phyloP scores from a whole-genome alignment of 1,140 invertebrate species.

The Ips nitidus region DNA sequence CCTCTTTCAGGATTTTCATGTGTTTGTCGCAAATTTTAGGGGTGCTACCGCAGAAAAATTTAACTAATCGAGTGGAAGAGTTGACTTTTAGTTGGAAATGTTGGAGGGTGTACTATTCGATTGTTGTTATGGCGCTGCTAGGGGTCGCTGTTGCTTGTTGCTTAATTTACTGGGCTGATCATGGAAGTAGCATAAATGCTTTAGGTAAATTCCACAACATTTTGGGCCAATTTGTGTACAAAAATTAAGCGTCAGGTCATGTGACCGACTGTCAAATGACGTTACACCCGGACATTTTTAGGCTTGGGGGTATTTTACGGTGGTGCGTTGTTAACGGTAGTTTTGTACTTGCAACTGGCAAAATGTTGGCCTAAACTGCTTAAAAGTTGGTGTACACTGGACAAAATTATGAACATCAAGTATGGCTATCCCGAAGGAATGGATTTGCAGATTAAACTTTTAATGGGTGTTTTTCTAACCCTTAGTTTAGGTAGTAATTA shows the following conservation, averaged over 20 bases:
- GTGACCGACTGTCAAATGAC: too few species aligned
- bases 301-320: slow-evolving; percentile 24
- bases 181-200: slow-evolving; percentile 18
- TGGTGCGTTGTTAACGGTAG: not conserved
- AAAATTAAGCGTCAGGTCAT: not conserved
- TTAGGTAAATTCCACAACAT: slow-evolving; percentile 8
- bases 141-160: slow-evolving; percentile 13
- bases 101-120: slow-evolving; percentile 19
- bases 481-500: slow-evolving; percentile 21
- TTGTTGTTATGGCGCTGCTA: slow-evolving; percentile 2
- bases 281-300: slow-evolving; percentile 10
- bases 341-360: slow-evolving; percentile 27
- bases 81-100: slow-evolving; percentile 25
- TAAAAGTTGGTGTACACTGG: slow-evolving; percentile 31
- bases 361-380: slow-evolving; percentile 34
- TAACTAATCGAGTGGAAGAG: slow-evolving; percentile 4
- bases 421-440: slow-evolving; percentile 35
- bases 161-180: slow-evolving; percentile 18
- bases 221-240: not conserved
- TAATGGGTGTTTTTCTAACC: slow-evolving; percentile 12
- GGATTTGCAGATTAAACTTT: slow-evolving; percentile 21
- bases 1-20: slow-evolving; percentile 23
- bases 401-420: slow-evolving; percentile 31
- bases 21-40: slow-evolving; percentile 22
- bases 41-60: slow-evolving; percentile 22